A percentile compares a stretch with the other conserved stretches of the same genome.
These are phyloP conservation scores for human DNA, from an alignment of 2,113 vertebrate genomes.

Conservation along the genomic window DNA sequence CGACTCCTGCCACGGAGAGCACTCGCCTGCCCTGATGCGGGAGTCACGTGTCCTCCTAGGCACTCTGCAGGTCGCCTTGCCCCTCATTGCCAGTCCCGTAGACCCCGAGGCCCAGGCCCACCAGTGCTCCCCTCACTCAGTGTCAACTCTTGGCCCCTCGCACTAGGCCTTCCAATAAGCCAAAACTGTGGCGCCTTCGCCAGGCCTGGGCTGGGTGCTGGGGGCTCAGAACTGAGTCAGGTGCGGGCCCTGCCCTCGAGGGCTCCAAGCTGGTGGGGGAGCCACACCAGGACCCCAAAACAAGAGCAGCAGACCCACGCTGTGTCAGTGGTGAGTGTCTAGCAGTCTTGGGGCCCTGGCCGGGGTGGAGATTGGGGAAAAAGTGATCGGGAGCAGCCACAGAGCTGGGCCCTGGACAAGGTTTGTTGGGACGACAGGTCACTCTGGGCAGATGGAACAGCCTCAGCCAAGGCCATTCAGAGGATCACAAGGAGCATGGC, in stretches of 20 bases:
- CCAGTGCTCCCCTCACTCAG: fast-evolving
- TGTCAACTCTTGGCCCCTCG: fast-evolving
- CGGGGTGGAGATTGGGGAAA: not conserved
- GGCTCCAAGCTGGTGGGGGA: not conserved
- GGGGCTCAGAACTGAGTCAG: not conserved
- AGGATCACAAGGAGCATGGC: fast-evolving
- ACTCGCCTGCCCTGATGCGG: fast-evolving
- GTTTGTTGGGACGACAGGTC: fast-evolving
- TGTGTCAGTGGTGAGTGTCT: fast-evolving
- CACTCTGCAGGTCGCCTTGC: not conserved
- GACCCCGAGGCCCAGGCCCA: not conserved
- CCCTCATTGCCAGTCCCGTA: not conserved
- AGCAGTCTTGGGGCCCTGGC: not conserved
- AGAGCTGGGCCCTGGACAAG: fast-evolving
- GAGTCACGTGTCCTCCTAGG: not conserved
- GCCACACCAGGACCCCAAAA: not conserved
- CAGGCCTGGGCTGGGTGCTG: not conserved
- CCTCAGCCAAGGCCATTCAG: not conserved
- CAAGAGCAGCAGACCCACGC: fast-evolving
- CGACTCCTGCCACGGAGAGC: not conserved
- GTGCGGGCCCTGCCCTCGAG: not conserved
- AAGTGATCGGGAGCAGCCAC: fast-evolving
- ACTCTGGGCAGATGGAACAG: fast-evolving
- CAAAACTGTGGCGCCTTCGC: not conserved
- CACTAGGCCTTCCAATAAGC: not conserved